Evolutionary conservation across 2,797 vertebrate species (phyloP), one percentile per base, ranked within the genome.

Genomic region (Heterohyrax brucei): DNA sequence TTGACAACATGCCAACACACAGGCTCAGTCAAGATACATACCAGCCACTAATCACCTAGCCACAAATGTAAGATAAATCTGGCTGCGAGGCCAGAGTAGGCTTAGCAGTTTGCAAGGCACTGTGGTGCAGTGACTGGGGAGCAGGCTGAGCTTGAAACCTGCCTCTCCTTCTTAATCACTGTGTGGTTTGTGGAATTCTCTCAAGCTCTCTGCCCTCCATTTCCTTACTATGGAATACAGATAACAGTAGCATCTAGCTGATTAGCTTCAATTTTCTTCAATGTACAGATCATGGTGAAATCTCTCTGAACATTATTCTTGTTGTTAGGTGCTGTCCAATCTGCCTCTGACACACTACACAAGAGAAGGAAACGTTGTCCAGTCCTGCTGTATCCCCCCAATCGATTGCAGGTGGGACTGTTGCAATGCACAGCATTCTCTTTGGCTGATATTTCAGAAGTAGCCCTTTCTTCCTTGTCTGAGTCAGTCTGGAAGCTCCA

Each of bases 301-400:
- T 83, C 6, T 84, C 59, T 92, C 44, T 79, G 68, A 50, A 91
- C 86, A 48, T 59, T 64, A 44, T 59, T 39, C 9, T 64, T 64
- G 62, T 64, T 64, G 62, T 64, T 64, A 28, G 62, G 24, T 64
- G 22, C 19, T 3, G 28, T 64, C 62, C 1, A 24, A 10, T 24
- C 62, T 22, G 8, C 24, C 62, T 26, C 26, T 10, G 7, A 5
- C 61, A 62, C 21, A 5, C 22, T 62, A 9, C 61, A 62, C 61
- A 22, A 14, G 21, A 62, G 22, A 22, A 62, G 2, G 21, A 24
- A 62, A 24, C 61, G 24, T 24, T 62, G 61, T 24, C 22, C 19
- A 9, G 7, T 62, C 4, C 61, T 62, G 22, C 61, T 22, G 22
- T 14, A 62, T 22, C 61, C 6, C 61, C 61, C 2, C 7, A 14